Conservation (phyloP, 2,797 vertebrate species). For the Oophaga sylvatica region DNA sequence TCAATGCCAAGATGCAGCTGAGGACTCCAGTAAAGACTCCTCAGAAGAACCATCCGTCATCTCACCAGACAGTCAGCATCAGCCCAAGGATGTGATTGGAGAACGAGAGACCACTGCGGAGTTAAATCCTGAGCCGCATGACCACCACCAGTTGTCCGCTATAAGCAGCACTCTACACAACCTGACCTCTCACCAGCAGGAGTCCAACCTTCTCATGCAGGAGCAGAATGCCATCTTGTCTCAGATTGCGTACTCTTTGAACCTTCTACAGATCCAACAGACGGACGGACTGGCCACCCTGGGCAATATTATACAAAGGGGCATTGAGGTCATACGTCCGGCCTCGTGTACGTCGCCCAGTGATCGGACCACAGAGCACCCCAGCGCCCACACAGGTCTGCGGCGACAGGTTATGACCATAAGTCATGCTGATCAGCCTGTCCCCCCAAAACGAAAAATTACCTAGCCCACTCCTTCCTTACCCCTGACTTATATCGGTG, state of each 20-base stretch:
- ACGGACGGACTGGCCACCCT: constrained; percentile 37
- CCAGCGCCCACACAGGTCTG: background rate
- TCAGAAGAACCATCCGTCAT: constrained; percentile 22
- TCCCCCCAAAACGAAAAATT: constrained; percentile 44
- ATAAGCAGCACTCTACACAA: constrained; percentile 21
- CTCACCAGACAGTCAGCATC: background rate
- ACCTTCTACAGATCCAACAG: constrained; percentile 45
- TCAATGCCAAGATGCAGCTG: background rate
- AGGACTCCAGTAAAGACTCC: constrained; percentile 41
- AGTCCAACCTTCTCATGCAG: constrained; percentile 50
- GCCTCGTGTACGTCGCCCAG: background rate
- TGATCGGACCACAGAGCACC: constrained; percentile 11
- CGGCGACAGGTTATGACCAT: background rate
- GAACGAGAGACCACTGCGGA: background rate
- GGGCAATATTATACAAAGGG: constrained; percentile 39
- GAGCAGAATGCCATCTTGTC: constrained; percentile 50
- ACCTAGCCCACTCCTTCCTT: background rate
- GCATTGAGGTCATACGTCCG: constrained; percentile 37
- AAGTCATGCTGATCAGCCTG: background rate
- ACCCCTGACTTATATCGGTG: background rate
- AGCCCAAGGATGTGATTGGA: background rate
- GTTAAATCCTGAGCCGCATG: background rate
- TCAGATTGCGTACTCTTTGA: constrained; percentile 47
- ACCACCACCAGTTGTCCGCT: constrained; percentile 11
- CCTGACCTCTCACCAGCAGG: constrained; percentile 38